Base-by-base conservation (phyloP, 2,797 vertebrate genomes). In the Muraenolepis orangiensis region DNA sequence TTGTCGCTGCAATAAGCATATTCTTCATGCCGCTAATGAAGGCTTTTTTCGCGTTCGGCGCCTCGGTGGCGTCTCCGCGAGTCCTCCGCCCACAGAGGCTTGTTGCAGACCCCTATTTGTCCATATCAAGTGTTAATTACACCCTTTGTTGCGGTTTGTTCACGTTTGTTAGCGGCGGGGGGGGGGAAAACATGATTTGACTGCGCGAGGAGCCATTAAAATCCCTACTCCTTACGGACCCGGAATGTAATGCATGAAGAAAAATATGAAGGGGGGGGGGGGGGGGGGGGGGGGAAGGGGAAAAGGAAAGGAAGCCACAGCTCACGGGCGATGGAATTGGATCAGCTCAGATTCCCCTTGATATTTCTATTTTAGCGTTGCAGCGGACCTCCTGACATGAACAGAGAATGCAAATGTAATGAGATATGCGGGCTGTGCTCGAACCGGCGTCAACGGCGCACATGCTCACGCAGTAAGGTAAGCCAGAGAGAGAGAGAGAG, bases 91-190 rank as follows among this genome's bases (percentile, higher is more conserved):
- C n/a, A n/a, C n/a, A n/a, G n/a, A n/a, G n/a, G n/a, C n/a, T n/a
- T n/a, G n/a, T n/a, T n/a, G n/a, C n/a, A n/a, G 69, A 82, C 31
- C 57, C 83, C 79, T 78, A 77, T 80, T 71, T 73, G n/a, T 78
- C 71, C 76, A 75, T 75, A 81, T 79, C 78, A 78, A 74, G 81
- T 82, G 79, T 88, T 86, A 87, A 84, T 84, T 80, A 71, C 82
- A 72, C 76, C 84, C 67, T 64, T 83, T 82, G 78, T 79, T 18
- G 46, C 2, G 66, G 66, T 73, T 57, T 84, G 84, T 77, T 78
- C 81, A 81, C 76, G n/a, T 20, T n/a, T 38, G 36, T 20, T 82
- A 64, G 76, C 85, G 81, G 76, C 34, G 23, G 31, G 64, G 76
- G 85, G 81, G 76, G 31, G 23, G 31, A 51, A 69, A 79, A 75